These are phyloP conservation scores for Rambutsinella grinnellia DNA, from an alignment of 2,888 invertebrate species.

Conservation along the genomic window DNA sequence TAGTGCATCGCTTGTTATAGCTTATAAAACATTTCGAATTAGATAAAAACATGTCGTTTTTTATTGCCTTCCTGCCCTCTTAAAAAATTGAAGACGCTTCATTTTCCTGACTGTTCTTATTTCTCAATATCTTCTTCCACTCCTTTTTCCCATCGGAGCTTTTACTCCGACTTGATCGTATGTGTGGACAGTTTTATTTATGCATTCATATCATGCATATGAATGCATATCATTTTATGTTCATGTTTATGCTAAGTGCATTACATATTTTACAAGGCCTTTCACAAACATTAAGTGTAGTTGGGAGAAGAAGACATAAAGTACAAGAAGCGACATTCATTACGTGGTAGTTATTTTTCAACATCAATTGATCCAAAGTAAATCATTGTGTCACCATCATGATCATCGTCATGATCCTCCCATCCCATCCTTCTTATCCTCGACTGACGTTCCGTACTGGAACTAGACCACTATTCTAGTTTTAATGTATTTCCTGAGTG, in stretches of 20 bases:
- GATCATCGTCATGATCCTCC: not conserved
- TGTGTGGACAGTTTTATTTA: slow-evolving; percentile 11
- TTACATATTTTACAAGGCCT: not conserved
- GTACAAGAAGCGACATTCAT: not conserved
- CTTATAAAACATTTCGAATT: not conserved
- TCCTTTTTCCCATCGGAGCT: not conserved
- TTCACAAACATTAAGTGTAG: not conserved
- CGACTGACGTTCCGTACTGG: too few species aligned
- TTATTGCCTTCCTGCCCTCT: not conserved
- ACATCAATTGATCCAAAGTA: slow-evolving; percentile 10
- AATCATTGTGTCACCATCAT: slow-evolving; percentile 36
- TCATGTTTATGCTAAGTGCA: not conserved
- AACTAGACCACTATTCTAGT: too few species aligned
- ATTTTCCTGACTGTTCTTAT: not conserved
- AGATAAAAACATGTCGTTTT: not conserved
- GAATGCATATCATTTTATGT: not conserved
- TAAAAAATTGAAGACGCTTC: not conserved
- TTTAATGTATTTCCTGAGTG: not conserved
- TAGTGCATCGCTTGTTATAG: not conserved
- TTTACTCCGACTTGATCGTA: not conserved
- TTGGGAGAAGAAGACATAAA: not conserved
- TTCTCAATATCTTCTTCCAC: not conserved
- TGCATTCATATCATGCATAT: slow-evolving; percentile 12
- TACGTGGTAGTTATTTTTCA: slow-evolving; percentile 1
- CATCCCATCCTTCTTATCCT: too few species aligned